phyloP scores from a whole-genome alignment of 2,797 vertebrate species.

The Benthosema pterotum region DNA sequence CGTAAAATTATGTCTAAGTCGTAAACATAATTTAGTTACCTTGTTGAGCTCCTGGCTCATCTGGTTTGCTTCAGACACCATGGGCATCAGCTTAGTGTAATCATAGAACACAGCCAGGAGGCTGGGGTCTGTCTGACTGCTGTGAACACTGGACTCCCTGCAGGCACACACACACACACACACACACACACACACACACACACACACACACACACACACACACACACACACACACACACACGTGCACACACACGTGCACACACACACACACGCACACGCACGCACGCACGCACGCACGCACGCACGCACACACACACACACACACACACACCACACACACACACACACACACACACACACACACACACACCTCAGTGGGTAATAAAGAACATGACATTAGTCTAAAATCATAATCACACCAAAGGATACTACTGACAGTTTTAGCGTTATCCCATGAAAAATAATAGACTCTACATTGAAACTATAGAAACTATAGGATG shows the following conservation, averaged over 20 bases:
- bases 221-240: too few species aligned
- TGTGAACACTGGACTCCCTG: slow-evolving; percentile 67
- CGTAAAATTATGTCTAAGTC: too few species aligned
- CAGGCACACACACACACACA: slow-evolving; percentile 16
- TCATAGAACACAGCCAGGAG: slow-evolving; percentile 89
- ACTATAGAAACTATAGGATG: too few species aligned
- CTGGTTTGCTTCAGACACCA: slow-evolving; percentile 90
- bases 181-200: background rate
- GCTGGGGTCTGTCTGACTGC: slow-evolving; percentile 79
- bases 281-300: background rate
- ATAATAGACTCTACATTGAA: too few species aligned
- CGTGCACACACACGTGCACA: too few species aligned
- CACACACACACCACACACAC: background rate
- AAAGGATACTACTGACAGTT: too few species aligned
- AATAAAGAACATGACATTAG: too few species aligned
- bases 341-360: background rate
- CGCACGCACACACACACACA: slow-evolving; percentile 7
- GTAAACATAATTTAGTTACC: too few species aligned
- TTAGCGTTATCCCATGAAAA: too few species aligned
- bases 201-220: background rate
- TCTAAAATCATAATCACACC: too few species aligned
- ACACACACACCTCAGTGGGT: too few species aligned
- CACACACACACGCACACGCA: background rate
- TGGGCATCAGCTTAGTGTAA: slow-evolving; percentile 88
- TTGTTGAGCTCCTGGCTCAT: slow-evolving; percentile 89